Evolutionary conservation across 2,797 vertebrate genomes (phyloP).

Genomic region (Tachyglossus aculeatus): DNA sequence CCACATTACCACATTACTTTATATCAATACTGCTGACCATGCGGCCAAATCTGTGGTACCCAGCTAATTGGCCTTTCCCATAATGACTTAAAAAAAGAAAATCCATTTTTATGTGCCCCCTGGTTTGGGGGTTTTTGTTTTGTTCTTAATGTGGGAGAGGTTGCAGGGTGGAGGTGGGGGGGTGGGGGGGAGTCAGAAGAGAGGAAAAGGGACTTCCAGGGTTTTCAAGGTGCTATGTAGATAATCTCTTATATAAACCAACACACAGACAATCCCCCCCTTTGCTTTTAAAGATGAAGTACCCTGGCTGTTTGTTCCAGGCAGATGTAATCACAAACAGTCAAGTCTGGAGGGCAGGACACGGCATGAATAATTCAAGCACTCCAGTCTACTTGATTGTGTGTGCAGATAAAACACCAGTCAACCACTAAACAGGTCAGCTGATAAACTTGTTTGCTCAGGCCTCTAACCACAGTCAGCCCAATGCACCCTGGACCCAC

Average conservation of each 20-base stretch:
- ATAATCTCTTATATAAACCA: constrained; percentile 71
- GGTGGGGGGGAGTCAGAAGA: no score
- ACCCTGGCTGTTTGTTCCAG: constrained; percentile 81
- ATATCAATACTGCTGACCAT: constrained; percentile 28
- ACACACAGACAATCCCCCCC: constrained; percentile 54
- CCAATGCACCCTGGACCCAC: constrained; percentile 63
- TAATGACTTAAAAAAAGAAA: background rate
- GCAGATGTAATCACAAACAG: constrained; percentile 91
- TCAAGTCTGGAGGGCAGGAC: constrained; percentile 85
- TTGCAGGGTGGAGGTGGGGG: background rate
- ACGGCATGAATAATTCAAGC: constrained; percentile 88
- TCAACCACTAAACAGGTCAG: constrained; percentile 85
- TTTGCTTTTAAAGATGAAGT: constrained; percentile 73
- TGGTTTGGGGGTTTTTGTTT: no score
- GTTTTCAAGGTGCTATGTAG: constrained; percentile 35
- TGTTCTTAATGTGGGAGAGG: background rate
- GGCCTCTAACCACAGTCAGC: constrained; percentile 73
- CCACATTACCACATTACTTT: constrained; percentile 24
- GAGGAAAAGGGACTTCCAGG: background rate
- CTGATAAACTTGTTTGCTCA: constrained; percentile 89
- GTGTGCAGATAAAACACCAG: constrained; percentile 89
- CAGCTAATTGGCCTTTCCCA: constrained; percentile 29
- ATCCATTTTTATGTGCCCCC: background rate
- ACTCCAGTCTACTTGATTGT: constrained; percentile 80
- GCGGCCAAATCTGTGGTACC: constrained; percentile 18